Evolutionary conservation across 2,113 vertebrate species (phyloP), one percentile per base, ranked within the genome.

Genomic region (Rhinichthys klamathensis): DNA sequence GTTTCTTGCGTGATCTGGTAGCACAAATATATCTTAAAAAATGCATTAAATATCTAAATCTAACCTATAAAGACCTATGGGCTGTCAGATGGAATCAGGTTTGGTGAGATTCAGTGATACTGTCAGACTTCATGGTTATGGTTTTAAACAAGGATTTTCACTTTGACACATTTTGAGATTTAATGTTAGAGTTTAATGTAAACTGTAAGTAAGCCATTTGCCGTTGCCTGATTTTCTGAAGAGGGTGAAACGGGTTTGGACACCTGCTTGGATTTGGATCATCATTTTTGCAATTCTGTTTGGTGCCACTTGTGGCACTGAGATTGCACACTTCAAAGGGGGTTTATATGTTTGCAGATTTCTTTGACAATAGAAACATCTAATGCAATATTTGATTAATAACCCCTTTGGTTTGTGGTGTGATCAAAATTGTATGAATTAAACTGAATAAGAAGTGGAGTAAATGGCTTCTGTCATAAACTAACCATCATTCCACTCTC

Each of bases 271-370:
- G 9, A 70, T 4, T 23, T 70, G 21, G 25, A 65, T 65, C 10
- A 69, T 35, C 15, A 69, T 69, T 69, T 67, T 72, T n/a, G 69
- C 69, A 6, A 41, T 73, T 73, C 41, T 73, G 38, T 73, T 73
- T 73, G 23, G 38, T 44, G 69, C 38, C 69, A 72, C 21, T n/a
- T 44, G 41, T 70, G 67, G 18, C 67, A 23, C 67, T 70, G 67
- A 70, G 35, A 38, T 23, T 70, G 9, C 18, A 38, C 67, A 38
- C 32, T 70, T 70, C 32, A 70, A 70, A 70, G 9, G 35, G 69
- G 69, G 38, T 73, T 73, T 73, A 46, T 46, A 35, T 38, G 67
- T 38, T 70, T 70, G 67, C 38, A 25, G 23, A 73, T 73, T 73
- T 73, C 23, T 73, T 46, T 73, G 38, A 73, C 38, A 73, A 73